Evolutionary conservation across 2,113 vertebrate genomes (phyloP).

Genomic region (Daboia siamensis): DNA sequence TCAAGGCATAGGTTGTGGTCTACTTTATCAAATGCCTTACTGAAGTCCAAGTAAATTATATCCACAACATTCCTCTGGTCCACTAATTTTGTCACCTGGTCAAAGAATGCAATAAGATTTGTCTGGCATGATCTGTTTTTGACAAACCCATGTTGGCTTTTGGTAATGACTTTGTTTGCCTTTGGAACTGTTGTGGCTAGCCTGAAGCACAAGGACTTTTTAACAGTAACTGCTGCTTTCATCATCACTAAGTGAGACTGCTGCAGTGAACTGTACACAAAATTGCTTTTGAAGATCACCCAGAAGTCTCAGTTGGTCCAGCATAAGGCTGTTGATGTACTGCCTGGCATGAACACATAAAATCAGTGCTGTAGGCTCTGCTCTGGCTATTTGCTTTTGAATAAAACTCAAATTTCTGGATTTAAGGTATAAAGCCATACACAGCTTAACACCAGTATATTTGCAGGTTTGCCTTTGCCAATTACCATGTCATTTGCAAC

Average conservation of each 20-base stretch:
- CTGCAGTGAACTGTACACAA: background rate
- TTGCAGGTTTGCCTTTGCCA: background rate
- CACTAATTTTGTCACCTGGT: too few species aligned
- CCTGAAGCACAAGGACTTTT: background rate
- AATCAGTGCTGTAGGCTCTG: background rate
- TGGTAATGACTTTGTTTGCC: too few species aligned
- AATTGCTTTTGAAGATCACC: background rate
- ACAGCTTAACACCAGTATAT: background rate
- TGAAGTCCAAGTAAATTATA: too few species aligned
- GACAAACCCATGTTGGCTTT: too few species aligned
- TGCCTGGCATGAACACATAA: background rate
- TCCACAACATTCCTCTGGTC: too few species aligned
- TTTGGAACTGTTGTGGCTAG: background rate
- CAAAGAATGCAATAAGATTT: too few species aligned
- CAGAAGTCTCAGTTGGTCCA: background rate
- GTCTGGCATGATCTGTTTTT: too few species aligned
- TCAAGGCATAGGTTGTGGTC: too few species aligned
- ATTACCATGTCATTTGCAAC: background rate
- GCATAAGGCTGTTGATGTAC: background rate
- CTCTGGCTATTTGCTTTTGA: background rate
- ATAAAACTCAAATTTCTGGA: background rate
- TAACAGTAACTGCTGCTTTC: background rate
- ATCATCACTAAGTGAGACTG: background rate
- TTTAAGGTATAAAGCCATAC: background rate
- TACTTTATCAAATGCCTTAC: too few species aligned